Evolutionary conservation across 2,113 vertebrate species (phyloP), one percentile per base, ranked within the genome.

Genomic region (Platycercus adscitus): DNA sequence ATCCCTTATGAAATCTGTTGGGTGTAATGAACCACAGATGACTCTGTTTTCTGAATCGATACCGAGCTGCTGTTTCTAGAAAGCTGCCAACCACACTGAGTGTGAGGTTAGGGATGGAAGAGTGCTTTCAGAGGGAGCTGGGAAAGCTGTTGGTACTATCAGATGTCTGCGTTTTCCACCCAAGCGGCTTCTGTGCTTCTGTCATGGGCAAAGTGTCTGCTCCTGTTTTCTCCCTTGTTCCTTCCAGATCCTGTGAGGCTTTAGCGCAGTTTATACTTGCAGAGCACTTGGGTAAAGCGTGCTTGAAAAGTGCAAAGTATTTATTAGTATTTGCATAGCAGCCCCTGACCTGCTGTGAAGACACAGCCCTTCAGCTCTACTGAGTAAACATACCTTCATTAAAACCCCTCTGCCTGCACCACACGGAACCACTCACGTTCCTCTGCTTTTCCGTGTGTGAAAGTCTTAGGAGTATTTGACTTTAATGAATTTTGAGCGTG

Each of bases 241-340:
- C 81, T 83, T 52, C 9, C 78, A 72, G 63, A 41, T 52, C 53
- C 70, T 20, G 65, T 2, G 58, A 71, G 52, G 81, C 56, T 64
- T 91, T 37, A 9, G 41, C 11, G 61, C 31, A 14, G 79, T 35
- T 84, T 5, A 7, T 5, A 39, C 81, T 91, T 35, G 49, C 84
- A 64, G 89, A 95, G 64, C 49, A 46, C 47, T 93, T 37, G 46
- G 73, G 37, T 46, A 86, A 87, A 93, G 61, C 29, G 0, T 72
- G 88, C 96, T 96, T 86, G 93, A 92, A 83, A 96, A 96, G 86
- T 94, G 86, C 88, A 84, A 86, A 95, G 88, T 97, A 91, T 97
- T 96, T 96, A 94, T 92, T 92, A 68, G 86, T 92, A 92, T 96
- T 96, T 97, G 91, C 95, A 91, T 91, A 95, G 95, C 92, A 92